Conservation (phyloP, 1,140 invertebrate species). For the Leptopilina clavipes region DNA sequence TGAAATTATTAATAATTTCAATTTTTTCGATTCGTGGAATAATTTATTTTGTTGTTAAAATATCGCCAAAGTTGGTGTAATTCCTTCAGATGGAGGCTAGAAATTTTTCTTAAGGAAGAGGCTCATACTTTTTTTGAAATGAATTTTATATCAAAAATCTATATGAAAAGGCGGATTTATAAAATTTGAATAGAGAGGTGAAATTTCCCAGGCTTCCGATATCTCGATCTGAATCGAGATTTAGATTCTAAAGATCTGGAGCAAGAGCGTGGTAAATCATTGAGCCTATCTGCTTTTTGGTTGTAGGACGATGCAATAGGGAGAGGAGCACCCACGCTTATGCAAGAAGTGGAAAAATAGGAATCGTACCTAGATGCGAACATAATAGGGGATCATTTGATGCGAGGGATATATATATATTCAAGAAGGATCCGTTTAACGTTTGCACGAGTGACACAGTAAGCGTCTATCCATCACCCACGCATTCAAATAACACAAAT, state of each 20-base stretch:
- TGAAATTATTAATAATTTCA: too few relatives aligned
- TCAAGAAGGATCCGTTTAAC: conserved; percentile 51
- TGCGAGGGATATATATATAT: not conserved
- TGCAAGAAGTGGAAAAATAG: conserved; percentile 6
- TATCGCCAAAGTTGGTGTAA: too few relatives aligned
- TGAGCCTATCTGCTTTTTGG: conserved; percentile 2
- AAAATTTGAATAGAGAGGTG: not conserved
- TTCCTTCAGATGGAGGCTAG: too few relatives aligned
- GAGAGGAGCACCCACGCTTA: conserved; percentile 21
- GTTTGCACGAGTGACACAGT: conserved; percentile 63
- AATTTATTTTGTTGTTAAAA: too few relatives aligned
- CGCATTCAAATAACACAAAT: conserved; percentile 62
- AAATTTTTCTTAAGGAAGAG: not conserved
- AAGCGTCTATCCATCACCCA: conserved; percentile 73
- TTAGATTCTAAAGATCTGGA: conserved; percentile 33
- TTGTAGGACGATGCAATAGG: not conserved
- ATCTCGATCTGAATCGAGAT: conserved; percentile 28
- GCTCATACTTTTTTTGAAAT: not conserved
- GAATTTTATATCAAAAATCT: conserved; percentile 26
- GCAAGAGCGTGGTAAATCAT: conserved; percentile 23
- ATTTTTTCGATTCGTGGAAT: not conserved
- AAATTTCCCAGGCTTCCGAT: conserved; percentile 31
- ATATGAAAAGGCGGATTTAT: not conserved
- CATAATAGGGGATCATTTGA: conserved; percentile 28
- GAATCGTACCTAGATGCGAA: conserved; percentile 21